Conservation (phyloP, 2,888 invertebrate genomes). For the Habrosyne pyritoides region DNA sequence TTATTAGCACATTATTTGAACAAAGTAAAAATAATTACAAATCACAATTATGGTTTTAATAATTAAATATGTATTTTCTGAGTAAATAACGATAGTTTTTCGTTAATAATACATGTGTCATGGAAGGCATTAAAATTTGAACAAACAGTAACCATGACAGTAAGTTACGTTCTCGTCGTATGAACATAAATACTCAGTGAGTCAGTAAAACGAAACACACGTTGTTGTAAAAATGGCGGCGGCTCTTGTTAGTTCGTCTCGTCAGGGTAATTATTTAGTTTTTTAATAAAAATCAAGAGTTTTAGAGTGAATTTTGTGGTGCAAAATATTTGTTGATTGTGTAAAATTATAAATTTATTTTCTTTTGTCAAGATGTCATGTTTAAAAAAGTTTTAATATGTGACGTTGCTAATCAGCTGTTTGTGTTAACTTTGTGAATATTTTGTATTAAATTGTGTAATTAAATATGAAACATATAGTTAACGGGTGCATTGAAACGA, state of each 20-base stretch:
- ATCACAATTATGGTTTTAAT: not conserved
- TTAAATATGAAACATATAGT: not conserved
- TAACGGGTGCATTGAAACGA: not conserved
- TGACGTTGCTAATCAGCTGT: conserved; percentile 70
- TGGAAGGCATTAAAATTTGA: no score
- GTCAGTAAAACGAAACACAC: conserved; percentile 39
- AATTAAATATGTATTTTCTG: not conserved
- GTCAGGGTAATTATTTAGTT: conserved; percentile 77
- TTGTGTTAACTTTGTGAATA: conserved; percentile 42
- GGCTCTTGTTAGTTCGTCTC: conserved; percentile 82
- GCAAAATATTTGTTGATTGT: not conserved
- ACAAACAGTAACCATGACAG: no score
- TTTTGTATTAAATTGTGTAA: conserved; percentile 20
- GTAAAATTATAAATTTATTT: not conserved
- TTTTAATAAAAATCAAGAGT: conserved; percentile 32
- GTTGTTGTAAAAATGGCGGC: conserved; percentile 71
- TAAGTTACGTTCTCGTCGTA: no score
- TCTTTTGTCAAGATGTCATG: not conserved
- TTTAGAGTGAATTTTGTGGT: not conserved
- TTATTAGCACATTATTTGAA: no score
- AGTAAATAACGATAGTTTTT: no score
- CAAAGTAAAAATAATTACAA: not conserved
- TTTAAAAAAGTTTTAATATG: conserved; percentile 35
- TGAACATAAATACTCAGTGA: no score
- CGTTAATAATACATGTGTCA: no score